Base-by-base conservation (phyloP, 2,113 vertebrate genomes). In the Trematocara nigrifrons region DNA sequence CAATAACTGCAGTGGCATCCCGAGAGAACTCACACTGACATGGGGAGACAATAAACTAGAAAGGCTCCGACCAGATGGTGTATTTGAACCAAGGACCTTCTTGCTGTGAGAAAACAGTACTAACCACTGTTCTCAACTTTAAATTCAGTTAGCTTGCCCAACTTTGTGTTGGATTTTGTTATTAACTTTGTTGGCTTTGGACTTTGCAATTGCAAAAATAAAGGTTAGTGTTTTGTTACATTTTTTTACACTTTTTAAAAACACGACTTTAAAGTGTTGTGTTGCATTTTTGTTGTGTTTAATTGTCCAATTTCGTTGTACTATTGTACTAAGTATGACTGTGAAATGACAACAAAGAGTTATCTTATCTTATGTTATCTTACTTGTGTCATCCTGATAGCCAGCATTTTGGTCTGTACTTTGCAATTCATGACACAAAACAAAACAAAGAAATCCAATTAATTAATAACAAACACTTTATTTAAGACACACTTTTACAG, bases 391-490 rank as follows among this genome's bases (percentile, higher is more conserved):
- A 40, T 66, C 18, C 33, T 66, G 35, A 66, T 0, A 66, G 10
- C 18, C 61, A 66, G 61, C 18, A 66, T 20, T 66, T 64, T 38
- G 56, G 33, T 64, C 10, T 71, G 66, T 71, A 10, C 66, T 71
- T 71, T 16, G 22, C 40, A 71, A 45, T 71, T 29, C 40, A 45
- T 71, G 40, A 71, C 20, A 47, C 20, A 29, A 49, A 33, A 40
- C 11, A 33, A 81, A 15, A 80, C 10, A 1, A 53, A 84, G 26
- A 52, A 45, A n/a, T 54, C 57, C 69, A 54, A 83, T 87, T 22
- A 51, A 22, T 42, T 79, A 52, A 71, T 85, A 81, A 78, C 29
- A 86, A 94, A 93, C 87, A 92, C 83, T 95, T 95, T 95, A 95
- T 95, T 94, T 79, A 81, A 89, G 87, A 91, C 57, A 86, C 80